Base-by-base conservation (phyloP, 35 echinoderm and acorn worm species). In the Apostichopus californicus region DNA sequence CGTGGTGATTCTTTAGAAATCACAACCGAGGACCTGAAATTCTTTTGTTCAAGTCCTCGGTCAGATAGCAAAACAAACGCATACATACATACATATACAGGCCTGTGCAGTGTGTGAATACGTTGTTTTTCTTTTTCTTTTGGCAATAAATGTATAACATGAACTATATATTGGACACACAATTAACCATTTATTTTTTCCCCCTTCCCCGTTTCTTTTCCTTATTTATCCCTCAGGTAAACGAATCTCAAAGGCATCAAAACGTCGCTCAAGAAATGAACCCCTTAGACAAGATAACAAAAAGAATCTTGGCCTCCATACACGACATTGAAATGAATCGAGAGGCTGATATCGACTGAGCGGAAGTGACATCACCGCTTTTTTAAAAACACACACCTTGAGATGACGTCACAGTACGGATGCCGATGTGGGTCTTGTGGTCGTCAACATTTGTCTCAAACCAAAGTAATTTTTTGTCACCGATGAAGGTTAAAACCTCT, bases 401-500 rank as follows among this genome's bases (percentile, higher is more conserved):
- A n/a, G 71, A 75, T 18, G 71, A 75, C 71, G 71, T 22, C 71
- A 75, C n/a, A 75, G 15, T 75, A 75, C 71, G 71, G 71, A 75
- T 75, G 71, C 71, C 17, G 71, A 13, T 75, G n/a, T 75, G 71
- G 71, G 71, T 75, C 71, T 75, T 75, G 71, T 75, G 71, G 17
- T 75, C 17, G 20, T 22, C 71, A 18, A 18, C 7, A 75, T 20
- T 7, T 18, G 17, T 75, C 71, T 18, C 71, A 22, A 75, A 75
- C 6, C 71, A 13, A 75, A 46, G 34, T 46, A 75, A 24, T 6
- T 75, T 75, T 5, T 75, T 22, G 71, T 14, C 71, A 22, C n/a
- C 71, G 71, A 75, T 75, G 71, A 18, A 75, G 71, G 17, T 7
- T 75, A 12, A 12, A 61, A 61, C 21, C 71, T 22, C 15, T 18